Evolutionary conservation across 2,888 invertebrate genomes (phyloP), one percentile per base, ranked within the genome.

Genomic region (Noctua pronuba): DNA sequence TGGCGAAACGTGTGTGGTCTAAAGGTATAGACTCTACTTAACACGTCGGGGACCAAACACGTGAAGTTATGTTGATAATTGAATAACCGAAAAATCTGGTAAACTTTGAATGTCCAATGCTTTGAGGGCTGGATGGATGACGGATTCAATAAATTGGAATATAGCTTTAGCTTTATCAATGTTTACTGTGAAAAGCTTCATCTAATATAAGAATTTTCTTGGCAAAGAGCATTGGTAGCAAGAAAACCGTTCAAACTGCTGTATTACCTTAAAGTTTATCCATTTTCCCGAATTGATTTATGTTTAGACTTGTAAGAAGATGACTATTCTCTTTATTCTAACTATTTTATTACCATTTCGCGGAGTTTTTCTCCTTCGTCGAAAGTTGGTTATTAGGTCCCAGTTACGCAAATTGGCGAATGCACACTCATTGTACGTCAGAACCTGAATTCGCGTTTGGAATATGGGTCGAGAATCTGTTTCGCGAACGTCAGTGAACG

Each of bases 401-500:
- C 3, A 24, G 4, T 69, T 70, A 66, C 38, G 60, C n/a, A 64
- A 68, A 68, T 68, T 72, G 21, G 41, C 21, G 13, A 69, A 66
- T 28, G 46, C 65, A n/a, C 13, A 52, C 58, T 62, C 55, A 74
- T 44, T 52, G 28, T 58, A 75, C 80, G 65, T 72, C 75, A 75
- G 71, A 58, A 64, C 28, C 64, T 24, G 10, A 67, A 41, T 69
- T 52, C 44, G 41, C 44, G 58, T 13, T 66, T 49, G 28, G n/a
- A 31, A 24, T 46, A 80, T 65, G 55, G 44, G 35, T 13, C 44
- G 6, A 21, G 18, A 55, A 77, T 75, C 67, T 55, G 62, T 58
- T 68, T 81, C 8, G 8, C 49, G 46, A 60, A 80, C 68, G 68
- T 31, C 71, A 67, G 41, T 71, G 21, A 65, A 65, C 41, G 41